These are phyloP conservation scores for Cacoxenus indagator DNA, from an alignment of 2,888 invertebrate genomes.

Conservation along the genomic window DNA sequence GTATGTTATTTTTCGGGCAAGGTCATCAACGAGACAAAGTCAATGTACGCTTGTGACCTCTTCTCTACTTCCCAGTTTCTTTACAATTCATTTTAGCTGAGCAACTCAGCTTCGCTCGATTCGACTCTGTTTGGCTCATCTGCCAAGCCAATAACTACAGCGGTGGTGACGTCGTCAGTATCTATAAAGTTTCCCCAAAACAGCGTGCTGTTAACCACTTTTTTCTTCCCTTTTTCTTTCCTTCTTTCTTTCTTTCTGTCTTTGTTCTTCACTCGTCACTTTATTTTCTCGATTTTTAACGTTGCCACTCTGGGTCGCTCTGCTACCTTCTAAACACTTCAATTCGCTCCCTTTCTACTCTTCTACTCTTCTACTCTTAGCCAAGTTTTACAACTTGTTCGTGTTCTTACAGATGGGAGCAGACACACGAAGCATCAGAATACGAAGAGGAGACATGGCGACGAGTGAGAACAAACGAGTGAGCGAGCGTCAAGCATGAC, in stretches of 20 bases:
- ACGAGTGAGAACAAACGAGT: not conserved
- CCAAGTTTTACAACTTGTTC: too few species aligned
- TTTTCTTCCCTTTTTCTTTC: not conserved
- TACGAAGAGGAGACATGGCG: too few species aligned
- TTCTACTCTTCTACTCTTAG: too few species aligned
- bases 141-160: constrained; percentile 9
- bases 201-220: not conserved
- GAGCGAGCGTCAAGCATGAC: not conserved
- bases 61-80: constrained; percentile 46
- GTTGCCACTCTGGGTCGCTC: too few species aligned
- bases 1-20: constrained; percentile 70
- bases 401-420: too few species aligned
- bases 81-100: constrained; percentile 19
- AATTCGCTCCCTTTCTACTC: too few species aligned
- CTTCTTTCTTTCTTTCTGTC: not conserved
- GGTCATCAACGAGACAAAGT: constrained; percentile 71
- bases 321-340: too few species aligned
- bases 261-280: not conserved
- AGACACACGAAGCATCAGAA: too few species aligned
- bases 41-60: constrained; percentile 71
- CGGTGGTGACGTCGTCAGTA: not conserved
- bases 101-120: too few species aligned
- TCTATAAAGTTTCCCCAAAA: too few species aligned
- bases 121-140: not conserved
- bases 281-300: not conserved